These are phyloP conservation scores for Cyanistes caeruleus DNA, from an alignment of 2,113 vertebrate species.

Conservation along the genomic window DNA sequence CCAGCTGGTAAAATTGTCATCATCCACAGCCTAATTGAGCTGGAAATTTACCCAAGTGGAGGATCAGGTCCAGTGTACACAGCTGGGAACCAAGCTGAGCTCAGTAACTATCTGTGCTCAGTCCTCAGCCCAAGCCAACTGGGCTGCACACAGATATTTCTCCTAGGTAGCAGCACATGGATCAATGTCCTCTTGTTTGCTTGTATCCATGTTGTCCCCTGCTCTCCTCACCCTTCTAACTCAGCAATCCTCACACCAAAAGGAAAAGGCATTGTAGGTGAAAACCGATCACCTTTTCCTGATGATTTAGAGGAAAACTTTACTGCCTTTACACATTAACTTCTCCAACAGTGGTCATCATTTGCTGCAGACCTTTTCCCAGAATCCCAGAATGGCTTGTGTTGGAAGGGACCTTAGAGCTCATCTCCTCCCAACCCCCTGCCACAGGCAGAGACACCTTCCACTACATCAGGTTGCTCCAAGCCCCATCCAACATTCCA, in stretches of 20 bases:
- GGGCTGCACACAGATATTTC: not conserved
- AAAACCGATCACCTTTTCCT: not conserved
- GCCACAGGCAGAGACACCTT: not conserved
- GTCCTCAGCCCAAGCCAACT: not conserved
- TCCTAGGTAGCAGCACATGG: not conserved
- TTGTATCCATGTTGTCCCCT: not conserved
- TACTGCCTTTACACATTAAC: not conserved
- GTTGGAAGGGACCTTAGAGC: not conserved
- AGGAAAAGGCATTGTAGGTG: not conserved
- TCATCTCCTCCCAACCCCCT: not conserved
- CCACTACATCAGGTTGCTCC: not conserved
- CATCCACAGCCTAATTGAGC: not conserved
- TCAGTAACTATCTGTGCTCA: constrained; percentile 8
- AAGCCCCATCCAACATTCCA: not conserved
- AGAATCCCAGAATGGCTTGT: not conserved
- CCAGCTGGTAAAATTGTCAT: constrained; percentile 54
- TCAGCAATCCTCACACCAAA: not conserved
- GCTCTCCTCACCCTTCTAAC: not conserved
- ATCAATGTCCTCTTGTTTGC: not conserved
- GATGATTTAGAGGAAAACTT: not conserved
- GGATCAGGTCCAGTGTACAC: constrained; percentile 45
- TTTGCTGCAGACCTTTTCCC: not conserved
- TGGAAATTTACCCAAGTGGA: constrained; percentile 9
- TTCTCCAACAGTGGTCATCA: not conserved
- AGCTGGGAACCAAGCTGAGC: constrained; percentile 50